These are phyloP conservation scores for Ophion costatus DNA, from an alignment of 2,888 invertebrate species.

Conservation along the genomic window DNA sequence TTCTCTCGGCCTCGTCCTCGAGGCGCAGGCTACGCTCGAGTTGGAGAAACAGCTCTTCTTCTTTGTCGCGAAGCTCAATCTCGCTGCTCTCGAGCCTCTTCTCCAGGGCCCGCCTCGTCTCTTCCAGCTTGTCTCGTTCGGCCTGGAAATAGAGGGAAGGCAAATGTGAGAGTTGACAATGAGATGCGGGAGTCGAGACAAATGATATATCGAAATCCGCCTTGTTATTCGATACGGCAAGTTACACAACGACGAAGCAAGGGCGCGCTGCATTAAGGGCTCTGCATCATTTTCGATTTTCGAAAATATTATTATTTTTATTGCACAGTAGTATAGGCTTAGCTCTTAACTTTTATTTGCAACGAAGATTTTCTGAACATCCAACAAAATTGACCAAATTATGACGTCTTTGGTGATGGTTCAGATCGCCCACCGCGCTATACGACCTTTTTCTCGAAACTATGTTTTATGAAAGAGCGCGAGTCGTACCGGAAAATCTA, in stretches of 20 bases:
- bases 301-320: no score
- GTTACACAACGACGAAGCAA: not conserved
- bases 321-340: no score
- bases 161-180: constrained; percentile 1
- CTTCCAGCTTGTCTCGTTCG: constrained; percentile 86
- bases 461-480: no score
- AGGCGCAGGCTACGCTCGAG: constrained; percentile 86
- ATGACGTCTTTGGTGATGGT: no score
- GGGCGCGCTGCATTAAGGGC: no score
- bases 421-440: no score
- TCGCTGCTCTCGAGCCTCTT: constrained; percentile 85
- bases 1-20: constrained; percentile 84
- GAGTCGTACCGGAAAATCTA: no score
- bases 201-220: not conserved
- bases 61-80: constrained; percentile 85
- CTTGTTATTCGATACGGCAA: not conserved
- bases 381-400: no score
- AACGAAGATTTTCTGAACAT: no score
- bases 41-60: constrained; percentile 87
- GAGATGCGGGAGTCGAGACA: not conserved
- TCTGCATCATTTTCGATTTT: no score
- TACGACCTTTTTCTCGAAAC: no score
- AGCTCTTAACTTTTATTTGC: no score
- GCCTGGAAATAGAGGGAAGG: constrained; percentile 81
- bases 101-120: constrained; percentile 84